Conservation (phyloP, 2,888 invertebrate species). For the Lasius platythorax region DNA sequence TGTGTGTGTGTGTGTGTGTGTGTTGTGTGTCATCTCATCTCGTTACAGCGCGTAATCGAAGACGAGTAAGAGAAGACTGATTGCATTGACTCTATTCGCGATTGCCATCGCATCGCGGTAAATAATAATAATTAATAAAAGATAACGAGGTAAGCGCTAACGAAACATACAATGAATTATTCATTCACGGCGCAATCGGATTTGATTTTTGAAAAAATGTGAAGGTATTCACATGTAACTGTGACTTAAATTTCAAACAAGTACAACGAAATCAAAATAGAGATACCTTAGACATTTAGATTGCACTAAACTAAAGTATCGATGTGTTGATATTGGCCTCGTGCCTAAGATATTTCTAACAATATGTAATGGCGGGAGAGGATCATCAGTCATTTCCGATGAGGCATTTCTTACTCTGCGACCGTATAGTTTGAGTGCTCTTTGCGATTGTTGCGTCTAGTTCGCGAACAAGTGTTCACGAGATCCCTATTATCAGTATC, state of each 20-base stretch:
- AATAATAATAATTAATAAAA: slow-evolving; percentile 24
- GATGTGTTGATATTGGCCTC: not conserved
- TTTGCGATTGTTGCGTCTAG: slow-evolving; percentile 51
- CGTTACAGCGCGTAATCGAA: slow-evolving; percentile 58
- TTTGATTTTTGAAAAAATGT: not conserved
- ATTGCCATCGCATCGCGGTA: slow-evolving; percentile 6
- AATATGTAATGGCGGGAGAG: not conserved
- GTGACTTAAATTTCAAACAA: not conserved
- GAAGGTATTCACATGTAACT: not conserved
- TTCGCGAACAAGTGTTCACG: slow-evolving; percentile 57
- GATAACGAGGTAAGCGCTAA: not conserved
- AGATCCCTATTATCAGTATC: slow-evolving; percentile 28
- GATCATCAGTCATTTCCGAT: slow-evolving; percentile 58
- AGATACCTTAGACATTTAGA: not conserved
- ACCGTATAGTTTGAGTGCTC: slow-evolving; percentile 32
- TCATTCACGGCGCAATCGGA: not conserved
- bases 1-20: not conserved
- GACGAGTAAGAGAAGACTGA: slow-evolving; percentile 49
- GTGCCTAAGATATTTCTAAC: not conserved
- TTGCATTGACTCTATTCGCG: slow-evolving; percentile 34
- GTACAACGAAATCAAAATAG: not conserved
- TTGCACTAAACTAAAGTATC: not conserved
- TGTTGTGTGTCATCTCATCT: slow-evolving; percentile 45
- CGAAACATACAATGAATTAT: not conserved
- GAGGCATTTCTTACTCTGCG: slow-evolving; percentile 56